These are phyloP conservation scores for Cremastinae sp. DNA, from an alignment of 2,888 invertebrate genomes.

Conservation along the genomic window DNA sequence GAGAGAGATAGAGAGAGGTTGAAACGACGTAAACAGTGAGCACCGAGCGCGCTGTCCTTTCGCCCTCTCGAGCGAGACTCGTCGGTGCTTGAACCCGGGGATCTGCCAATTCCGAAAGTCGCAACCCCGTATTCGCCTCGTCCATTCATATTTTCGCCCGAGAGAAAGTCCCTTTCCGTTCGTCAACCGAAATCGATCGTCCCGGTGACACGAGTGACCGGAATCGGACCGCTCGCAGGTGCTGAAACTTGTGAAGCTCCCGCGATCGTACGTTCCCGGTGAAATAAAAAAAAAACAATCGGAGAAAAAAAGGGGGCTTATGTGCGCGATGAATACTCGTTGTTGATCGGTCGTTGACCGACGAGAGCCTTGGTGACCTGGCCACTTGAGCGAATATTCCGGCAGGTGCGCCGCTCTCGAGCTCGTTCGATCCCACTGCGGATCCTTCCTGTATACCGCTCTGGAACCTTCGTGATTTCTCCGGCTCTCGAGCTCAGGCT, in stretches of 20 bases:
- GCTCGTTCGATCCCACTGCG: slow-evolving; percentile 55
- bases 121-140: neutral
- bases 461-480: too few relatives aligned
- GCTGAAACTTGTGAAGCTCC: slow-evolving; percentile 37
- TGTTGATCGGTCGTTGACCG: slow-evolving; percentile 39
- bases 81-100: slow-evolving; percentile 7
- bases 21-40: slow-evolving; percentile 71
- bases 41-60: slow-evolving; percentile 63
- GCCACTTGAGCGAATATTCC: slow-evolving; percentile 52
- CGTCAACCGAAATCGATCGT: slow-evolving; percentile 14
- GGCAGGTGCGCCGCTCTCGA: slow-evolving; percentile 55
- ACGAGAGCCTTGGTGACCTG: slow-evolving; percentile 47
- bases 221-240: neutral
- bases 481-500: too few relatives aligned
- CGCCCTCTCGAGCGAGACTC: slow-evolving; percentile 44
- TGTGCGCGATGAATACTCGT: neutral
- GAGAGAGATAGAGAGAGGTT: slow-evolving; percentile 8
- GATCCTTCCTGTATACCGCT: slow-evolving; percentile 34
- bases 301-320: neutral
- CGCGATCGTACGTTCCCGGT: neutral
- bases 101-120: neutral
- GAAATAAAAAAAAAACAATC: neutral
- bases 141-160: neutral
- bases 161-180: neutral
- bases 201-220: slow-evolving; percentile 5